Percentiles rank a stretch among this genome's conserved stretches.
phyloP scores from a whole-genome alignment of 2,888 invertebrate species.

The Orchesellides sinensis region DNA sequence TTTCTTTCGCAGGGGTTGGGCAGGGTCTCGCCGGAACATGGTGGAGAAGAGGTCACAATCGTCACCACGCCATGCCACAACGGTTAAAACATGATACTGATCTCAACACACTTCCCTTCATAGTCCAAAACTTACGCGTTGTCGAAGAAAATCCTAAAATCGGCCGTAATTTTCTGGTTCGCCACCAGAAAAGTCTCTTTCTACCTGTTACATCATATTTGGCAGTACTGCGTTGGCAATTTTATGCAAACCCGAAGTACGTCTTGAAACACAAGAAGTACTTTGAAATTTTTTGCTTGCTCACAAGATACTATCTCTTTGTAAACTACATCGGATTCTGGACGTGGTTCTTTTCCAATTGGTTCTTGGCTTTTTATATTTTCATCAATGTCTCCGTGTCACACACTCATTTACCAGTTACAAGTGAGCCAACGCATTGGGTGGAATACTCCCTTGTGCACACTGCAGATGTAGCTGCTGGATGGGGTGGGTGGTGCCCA shows the following conservation, averaged over 20 bases:
- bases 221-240: neutral
- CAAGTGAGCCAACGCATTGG: conserved; percentile 64
- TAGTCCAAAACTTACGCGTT: neutral
- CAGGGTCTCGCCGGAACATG: neutral
- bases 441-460: conserved; percentile 57
- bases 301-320: conserved; percentile 50
- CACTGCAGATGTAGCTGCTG: conserved; percentile 56
- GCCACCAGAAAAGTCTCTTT: neutral
- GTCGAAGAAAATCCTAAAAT: neutral
- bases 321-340: conserved; percentile 48
- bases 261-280: neutral
- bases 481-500: conserved; percentile 60
- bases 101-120: neutral
- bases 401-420: conserved; percentile 60
- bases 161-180: neutral
- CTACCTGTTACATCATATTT: neutral
- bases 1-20: neutral
- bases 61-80: neutral
- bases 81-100: neutral
- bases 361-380: conserved; percentile 60
- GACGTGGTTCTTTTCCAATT: conserved; percentile 44
- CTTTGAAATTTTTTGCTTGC: neutral
- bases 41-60: neutral
- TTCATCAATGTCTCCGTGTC: conserved; percentile 52
- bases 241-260: neutral